These are phyloP conservation scores for Caranx melampygus DNA, from an alignment of 2,113 vertebrate genomes.

Conservation along the genomic window DNA sequence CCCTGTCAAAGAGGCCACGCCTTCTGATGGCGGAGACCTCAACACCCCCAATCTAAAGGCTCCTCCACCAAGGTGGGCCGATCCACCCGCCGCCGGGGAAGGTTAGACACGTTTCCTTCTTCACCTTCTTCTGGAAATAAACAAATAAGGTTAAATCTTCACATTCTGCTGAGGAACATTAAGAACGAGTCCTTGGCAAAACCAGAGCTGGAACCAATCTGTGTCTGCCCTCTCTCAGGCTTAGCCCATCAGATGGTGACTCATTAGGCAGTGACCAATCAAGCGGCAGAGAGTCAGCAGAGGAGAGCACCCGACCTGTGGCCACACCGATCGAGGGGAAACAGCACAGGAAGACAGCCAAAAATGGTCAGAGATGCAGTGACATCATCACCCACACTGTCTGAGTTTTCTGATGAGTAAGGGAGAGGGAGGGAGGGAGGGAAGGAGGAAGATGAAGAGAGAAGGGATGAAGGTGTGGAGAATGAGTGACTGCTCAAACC, in stretches of 20 bases:
- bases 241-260: conserved; percentile 94
- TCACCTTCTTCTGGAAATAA: too few relatives aligned
- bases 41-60: conserved; percentile 91
- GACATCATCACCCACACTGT: neutral
- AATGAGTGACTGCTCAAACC: neutral
- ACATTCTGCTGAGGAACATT: too few relatives aligned
- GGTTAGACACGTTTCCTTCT: conserved; percentile 78
- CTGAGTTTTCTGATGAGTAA: neutral
- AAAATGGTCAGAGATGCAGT: conserved; percentile 83
- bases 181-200: too few relatives aligned
- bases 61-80: conserved; percentile 88
- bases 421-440: too few relatives aligned
- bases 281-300: conserved; percentile 90
- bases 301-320: conserved; percentile 86
- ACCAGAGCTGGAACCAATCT: too few relatives aligned
- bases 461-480: too few relatives aligned
- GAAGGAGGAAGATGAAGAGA: neutral
- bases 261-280: conserved; percentile 94
- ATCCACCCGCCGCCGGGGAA: conserved; percentile 87
- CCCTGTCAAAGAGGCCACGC: conserved; percentile 90
- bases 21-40: conserved; percentile 92
- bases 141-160: too few relatives aligned
- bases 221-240: conserved; percentile 72
- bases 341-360: conserved; percentile 83
- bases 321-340: conserved; percentile 84